These are phyloP conservation scores for Meles meles DNA, from an alignment of 2,113 vertebrate genomes.

Conservation along the genomic window DNA sequence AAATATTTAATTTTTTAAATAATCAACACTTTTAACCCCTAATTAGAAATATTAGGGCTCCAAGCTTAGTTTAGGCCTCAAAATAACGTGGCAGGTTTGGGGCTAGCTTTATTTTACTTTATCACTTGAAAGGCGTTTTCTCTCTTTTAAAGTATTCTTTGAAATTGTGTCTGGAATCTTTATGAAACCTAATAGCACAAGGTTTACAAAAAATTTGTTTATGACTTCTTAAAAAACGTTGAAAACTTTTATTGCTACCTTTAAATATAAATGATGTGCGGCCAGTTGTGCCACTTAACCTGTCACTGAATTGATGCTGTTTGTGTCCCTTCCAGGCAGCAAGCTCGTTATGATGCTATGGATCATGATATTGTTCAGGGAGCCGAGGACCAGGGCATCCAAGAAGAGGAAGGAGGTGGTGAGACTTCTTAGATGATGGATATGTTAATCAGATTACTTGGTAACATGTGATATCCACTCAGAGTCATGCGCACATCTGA, in stretches of 20 bases:
- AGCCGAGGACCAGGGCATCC: slow-evolving; percentile 84
- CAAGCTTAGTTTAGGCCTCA: not conserved
- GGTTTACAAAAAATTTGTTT: not conserved
- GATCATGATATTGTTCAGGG: slow-evolving; percentile 90
- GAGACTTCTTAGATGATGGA: slow-evolving; percentile 16
- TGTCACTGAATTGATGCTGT: not conserved
- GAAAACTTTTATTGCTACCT: not conserved
- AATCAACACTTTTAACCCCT: not conserved
- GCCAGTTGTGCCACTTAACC: not conserved
- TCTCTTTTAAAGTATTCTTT: not conserved
- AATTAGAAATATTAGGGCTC: not conserved
- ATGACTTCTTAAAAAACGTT: not conserved
- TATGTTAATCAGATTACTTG: not conserved
- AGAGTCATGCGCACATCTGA: too few species aligned
- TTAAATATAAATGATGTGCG: slow-evolving; percentile 14
- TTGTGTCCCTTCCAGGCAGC: slow-evolving; percentile 84
- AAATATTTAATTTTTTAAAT: not conserved
- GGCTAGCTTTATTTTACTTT: not conserved
- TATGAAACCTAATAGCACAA: not conserved
- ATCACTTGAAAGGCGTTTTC: not conserved
- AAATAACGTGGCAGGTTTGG: not conserved
- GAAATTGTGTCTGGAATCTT: not conserved
- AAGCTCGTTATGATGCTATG: slow-evolving; percentile 85
- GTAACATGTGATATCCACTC: not conserved
- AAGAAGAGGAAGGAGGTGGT: slow-evolving; percentile 88